A percentile compares a stretch with the other conserved stretches of the same genome.
These are phyloP conservation scores for Misgurnus mizolepis DNA, from an alignment of 2,113 vertebrate genomes.

Conservation along the genomic window DNA sequence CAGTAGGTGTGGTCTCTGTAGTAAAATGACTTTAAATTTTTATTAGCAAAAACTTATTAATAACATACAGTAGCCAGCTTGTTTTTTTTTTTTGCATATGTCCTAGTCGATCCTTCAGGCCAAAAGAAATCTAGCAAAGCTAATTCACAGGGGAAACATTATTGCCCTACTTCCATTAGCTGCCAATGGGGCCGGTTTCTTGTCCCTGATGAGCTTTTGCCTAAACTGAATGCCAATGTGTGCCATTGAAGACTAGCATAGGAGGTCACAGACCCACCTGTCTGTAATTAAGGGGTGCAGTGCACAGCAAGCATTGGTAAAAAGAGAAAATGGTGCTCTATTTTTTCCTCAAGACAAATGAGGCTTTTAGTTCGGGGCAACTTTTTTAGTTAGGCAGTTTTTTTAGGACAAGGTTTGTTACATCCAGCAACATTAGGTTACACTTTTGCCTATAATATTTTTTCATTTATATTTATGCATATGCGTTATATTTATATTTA, in stretches of 20 bases:
- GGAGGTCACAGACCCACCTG: constrained; percentile 64
- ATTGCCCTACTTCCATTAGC: constrained; percentile 67
- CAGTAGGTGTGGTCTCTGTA: too few relatives aligned
- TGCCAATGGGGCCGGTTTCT: constrained; percentile 53
- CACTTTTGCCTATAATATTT: not conserved
- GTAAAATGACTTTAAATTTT: too few relatives aligned
- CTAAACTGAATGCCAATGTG: constrained; percentile 55
- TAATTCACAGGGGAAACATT: constrained; percentile 3
- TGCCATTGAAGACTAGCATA: constrained; percentile 55
- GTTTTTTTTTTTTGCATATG: not conserved
- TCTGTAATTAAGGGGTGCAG: constrained; percentile 66
- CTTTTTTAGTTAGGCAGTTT: not conserved
- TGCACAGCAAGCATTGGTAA: constrained; percentile 63
- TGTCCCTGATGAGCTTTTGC: constrained; percentile 63
- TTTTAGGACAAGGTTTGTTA: constrained; percentile 21
- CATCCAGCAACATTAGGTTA: not conserved
- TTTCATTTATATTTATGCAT: not conserved
- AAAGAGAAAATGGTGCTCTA: constrained; percentile 52
- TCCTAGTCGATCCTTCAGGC: not conserved
- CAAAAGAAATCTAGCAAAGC: constrained; percentile 18
- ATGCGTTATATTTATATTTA: too few relatives aligned
- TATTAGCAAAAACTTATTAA: too few relatives aligned
- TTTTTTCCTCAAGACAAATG: constrained; percentile 27
- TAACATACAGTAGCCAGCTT: not conserved
- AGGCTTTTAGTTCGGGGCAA: constrained; percentile 17